Conservation (phyloP, 2,113 vertebrate species). For the Cranoglanis bouderius region DNA sequence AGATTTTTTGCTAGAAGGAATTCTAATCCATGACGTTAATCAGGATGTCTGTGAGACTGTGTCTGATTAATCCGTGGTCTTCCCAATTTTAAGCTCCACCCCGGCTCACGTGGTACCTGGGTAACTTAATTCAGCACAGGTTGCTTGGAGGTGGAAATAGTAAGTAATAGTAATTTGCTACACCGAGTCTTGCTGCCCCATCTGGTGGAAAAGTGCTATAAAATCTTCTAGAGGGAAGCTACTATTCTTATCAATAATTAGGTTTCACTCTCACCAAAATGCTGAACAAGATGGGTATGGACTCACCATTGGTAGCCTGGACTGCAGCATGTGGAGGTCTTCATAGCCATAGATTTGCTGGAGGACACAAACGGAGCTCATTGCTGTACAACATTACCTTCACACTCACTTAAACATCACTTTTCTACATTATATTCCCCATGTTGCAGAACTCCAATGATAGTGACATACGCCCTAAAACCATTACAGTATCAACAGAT, state of each 20-base stretch:
- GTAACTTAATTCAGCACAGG: neutral
- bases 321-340: constrained; percentile 96
- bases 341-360: constrained; percentile 96
- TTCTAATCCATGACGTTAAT: neutral
- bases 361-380: constrained; percentile 47
- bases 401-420: neutral
- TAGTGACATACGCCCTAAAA: neutral
- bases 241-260: neutral
- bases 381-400: neutral
- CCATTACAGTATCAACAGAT: neutral
- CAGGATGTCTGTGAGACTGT: neutral
- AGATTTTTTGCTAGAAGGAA: neutral
- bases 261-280: neutral
- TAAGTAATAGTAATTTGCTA: neutral
- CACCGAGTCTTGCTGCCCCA: neutral
- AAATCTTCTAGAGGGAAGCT: neutral
- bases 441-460: neutral
- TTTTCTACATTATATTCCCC: neutral
- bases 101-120: neutral
- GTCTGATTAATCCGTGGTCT: neutral
- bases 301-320: constrained; percentile 92
- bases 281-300: neutral
- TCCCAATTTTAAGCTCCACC: neutral
- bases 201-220: neutral
- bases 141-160: neutral